Base-by-base conservation (phyloP, 2,113 vertebrate genomes). In the Numida meleagris region DNA sequence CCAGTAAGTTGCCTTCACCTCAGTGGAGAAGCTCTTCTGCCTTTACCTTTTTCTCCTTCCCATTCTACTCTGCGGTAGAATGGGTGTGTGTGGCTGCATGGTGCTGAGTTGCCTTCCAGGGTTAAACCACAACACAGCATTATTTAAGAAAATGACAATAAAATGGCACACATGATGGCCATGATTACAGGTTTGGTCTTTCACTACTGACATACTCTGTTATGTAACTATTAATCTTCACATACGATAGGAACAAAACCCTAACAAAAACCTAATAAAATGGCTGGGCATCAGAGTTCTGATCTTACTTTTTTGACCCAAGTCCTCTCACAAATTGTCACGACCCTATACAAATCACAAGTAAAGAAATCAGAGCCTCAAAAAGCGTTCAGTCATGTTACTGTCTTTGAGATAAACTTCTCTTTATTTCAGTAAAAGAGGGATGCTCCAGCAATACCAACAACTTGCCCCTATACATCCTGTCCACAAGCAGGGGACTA, bases 341-440 rank as follows among this genome's bases (percentile, higher is more conserved):
- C 14, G 7, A 2, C 2, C 57, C 14, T 51, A 2, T 14, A 19
- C 67, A 24, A 72, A 12, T 21, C 4, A n/a, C 6, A 1, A 19
- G 8, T 15, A 19, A 2, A 48, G 50, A 34, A 82, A 62, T 45
- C 62, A 67, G 9, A 10, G 45, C 4, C 34, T 68, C 20, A 72
- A 48, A 75, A 55, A 4, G 6, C 33, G 2, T 51, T 76, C 9
- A 68, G 59, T 15, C 9, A 19, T 57, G 19, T 57, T 34, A 50
- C 79, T 67, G 21, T 8, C 12, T 38, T 3, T 75, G 9, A 9
- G 19, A 65, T 72, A 79, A 53, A 75, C 14, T 45, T 17, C 14
- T 34, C 3, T 31, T 89, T 78, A 29, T 71, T 77, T 89, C 63
- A 72, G 19, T 55, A n/a, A 57, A 68, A 63, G 62, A 45, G 7